A percentile compares a stretch with the other conserved stretches of the same genome.
phyloP scores from a whole-genome alignment of 2,888 invertebrate genomes.

The Melangyna quadrimaculata region DNA sequence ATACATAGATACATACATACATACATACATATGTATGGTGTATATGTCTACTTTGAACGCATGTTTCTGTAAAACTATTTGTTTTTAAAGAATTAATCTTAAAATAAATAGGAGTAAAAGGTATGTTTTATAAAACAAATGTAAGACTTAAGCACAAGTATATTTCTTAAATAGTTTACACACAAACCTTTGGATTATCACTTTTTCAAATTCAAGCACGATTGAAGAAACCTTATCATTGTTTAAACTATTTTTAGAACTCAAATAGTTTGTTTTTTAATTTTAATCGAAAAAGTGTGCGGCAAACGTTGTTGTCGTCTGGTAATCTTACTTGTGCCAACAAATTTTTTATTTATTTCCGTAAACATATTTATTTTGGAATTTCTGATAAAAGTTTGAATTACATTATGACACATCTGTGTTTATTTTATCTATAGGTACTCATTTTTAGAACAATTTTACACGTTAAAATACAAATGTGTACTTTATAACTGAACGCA shows the following conservation, averaged over 20 bases:
- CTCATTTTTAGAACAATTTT: too few species aligned
- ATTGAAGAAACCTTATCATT: not conserved
- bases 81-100: too few species aligned
- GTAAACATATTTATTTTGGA: not conserved
- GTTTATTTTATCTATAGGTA: not conserved
- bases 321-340: not conserved
- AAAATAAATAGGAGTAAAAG: too few species aligned
- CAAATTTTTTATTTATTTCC: not conserved
- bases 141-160: not conserved
- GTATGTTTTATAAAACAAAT: too few species aligned
- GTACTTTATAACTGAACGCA: too few species aligned
- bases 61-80: too few species aligned
- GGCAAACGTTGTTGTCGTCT: not conserved
- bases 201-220: not conserved
- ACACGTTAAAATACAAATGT: too few species aligned
- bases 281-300: not conserved
- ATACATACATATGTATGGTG: too few species aligned
- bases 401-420: not conserved
- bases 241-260: slow-evolving; percentile 38
- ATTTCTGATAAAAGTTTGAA: not conserved
- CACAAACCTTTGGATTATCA: not conserved
- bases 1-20: too few species aligned
- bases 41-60: too few species aligned
- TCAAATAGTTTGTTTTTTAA: not conserved
- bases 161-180: not conserved